A percentile compares a stretch with the other conserved stretches of the same genome.
These are phyloP conservation scores for Athalia rosae DNA, from an alignment of 2,888 invertebrate genomes.

Conservation along the genomic window DNA sequence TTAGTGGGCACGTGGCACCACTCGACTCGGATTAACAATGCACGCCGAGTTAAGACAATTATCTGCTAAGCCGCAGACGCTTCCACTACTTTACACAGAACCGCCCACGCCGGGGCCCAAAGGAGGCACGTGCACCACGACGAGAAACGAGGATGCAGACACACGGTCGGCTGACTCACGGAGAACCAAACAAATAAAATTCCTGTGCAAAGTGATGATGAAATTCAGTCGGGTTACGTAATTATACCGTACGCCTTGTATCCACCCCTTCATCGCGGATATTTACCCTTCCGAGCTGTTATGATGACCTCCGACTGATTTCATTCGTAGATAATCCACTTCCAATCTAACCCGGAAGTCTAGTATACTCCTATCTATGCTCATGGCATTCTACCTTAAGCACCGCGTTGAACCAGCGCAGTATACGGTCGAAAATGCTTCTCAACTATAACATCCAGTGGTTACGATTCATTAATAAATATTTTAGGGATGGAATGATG, in stretches of 20 bases:
- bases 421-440: too few species aligned
- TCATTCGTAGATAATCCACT: background rate
- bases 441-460: too few species aligned
- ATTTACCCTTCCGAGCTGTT: too few species aligned
- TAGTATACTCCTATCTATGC: too few species aligned
- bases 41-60: constrained; percentile 70
- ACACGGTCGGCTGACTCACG: constrained; percentile 61
- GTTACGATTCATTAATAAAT: background rate
- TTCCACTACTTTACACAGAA: constrained; percentile 33
- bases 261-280: background rate
- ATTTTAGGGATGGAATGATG: constrained; percentile 90
- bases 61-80: constrained; percentile 49
- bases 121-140: constrained; percentile 12
- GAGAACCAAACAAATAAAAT: constrained; percentile 58
- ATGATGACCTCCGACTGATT: too few species aligned
- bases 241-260: constrained; percentile 10
- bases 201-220: constrained; percentile 50
- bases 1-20: background rate
- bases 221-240: constrained; percentile 47
- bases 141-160: constrained; percentile 60
- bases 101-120: constrained; percentile 30
- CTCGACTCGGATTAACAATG: constrained; percentile 64
- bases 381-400: too few species aligned
- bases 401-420: too few species aligned
- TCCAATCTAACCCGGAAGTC: background rate